phyloP scores from a whole-genome alignment of 2,113 vertebrate species.

The Origma solitaria region DNA sequence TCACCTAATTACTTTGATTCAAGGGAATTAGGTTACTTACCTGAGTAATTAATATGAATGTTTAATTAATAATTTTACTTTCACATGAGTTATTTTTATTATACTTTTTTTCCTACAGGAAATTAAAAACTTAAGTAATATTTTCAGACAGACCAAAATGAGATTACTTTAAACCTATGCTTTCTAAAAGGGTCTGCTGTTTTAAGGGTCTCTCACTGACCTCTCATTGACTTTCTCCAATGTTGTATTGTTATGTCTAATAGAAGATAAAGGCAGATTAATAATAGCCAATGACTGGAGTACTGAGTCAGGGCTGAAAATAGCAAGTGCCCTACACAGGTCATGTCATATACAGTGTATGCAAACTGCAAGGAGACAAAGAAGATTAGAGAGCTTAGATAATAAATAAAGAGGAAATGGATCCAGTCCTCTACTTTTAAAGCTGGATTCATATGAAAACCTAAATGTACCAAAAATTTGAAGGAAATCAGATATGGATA shows the following conservation, averaged over 20 bases:
- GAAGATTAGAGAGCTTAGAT: conserved; percentile 9
- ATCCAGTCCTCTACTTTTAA: neutral
- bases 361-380: neutral
- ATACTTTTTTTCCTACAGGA: neutral
- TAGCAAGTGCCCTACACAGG: neutral
- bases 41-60: neutral
- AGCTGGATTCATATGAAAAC: neutral
- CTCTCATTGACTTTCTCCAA: neutral
- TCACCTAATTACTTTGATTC: neutral
- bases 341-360: neutral
- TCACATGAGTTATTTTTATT: neutral
- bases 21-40: neutral
- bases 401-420: conserved; percentile 10
- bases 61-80: conserved; percentile 17
- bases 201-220: conserved; percentile 1
- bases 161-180: neutral
- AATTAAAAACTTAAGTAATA: neutral
- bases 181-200: neutral
- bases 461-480: neutral
- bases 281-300: neutral
- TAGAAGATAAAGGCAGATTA: conserved; percentile 34
- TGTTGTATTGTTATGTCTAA: conserved; percentile 11
- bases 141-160: neutral
- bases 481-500: neutral
- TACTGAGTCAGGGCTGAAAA: conserved; percentile 10